These are phyloP conservation scores for Lithobates pipiens DNA, from an alignment of 2,797 vertebrate species.

Conservation along the genomic window DNA sequence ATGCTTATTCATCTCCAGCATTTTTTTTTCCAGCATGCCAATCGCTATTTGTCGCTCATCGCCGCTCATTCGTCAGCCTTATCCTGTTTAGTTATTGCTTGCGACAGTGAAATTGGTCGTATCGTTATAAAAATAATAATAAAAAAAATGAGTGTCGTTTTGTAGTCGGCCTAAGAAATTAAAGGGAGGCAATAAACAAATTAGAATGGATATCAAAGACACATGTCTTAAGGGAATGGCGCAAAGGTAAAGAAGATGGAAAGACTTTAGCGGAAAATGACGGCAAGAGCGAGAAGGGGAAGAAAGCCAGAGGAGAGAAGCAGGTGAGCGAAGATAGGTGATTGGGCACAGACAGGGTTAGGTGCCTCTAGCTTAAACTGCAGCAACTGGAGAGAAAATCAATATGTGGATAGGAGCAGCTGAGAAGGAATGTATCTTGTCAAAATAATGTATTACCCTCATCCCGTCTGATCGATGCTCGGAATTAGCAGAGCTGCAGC, in stretches of 20 bases:
- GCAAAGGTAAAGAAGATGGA: slow-evolving; percentile 7
- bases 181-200: slow-evolving; percentile 19
- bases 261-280: slow-evolving; percentile 12
- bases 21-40: too few species aligned
- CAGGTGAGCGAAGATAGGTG: slow-evolving; percentile 52
- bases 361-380: slow-evolving; percentile 59
- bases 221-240: slow-evolving; percentile 18
- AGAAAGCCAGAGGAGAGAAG: slow-evolving; percentile 13
- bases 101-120: not conserved
- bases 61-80: not conserved
- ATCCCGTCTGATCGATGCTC: slow-evolving; percentile 96
- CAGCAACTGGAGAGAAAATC: slow-evolving; percentile 84
- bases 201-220: slow-evolving; percentile 28
- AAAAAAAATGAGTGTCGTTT: not conserved
- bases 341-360: slow-evolving; percentile 62
- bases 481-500: slow-evolving; percentile 89
- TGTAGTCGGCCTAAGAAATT: not conserved
- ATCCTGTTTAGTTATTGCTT: not conserved
- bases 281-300: slow-evolving; percentile 9
- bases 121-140: not conserved
- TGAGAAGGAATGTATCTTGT: slow-evolving; percentile 97
- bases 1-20: not conserved
- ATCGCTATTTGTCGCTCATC: too few species aligned
- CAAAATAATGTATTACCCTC: slow-evolving; percentile 99
- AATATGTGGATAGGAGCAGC: slow-evolving; percentile 92